Percentiles rank a stretch among this genome's conserved stretches.
Evolutionary conservation across 2,797 vertebrate genomes (phyloP).

Genomic region (Bradypodion ventrale): DNA sequence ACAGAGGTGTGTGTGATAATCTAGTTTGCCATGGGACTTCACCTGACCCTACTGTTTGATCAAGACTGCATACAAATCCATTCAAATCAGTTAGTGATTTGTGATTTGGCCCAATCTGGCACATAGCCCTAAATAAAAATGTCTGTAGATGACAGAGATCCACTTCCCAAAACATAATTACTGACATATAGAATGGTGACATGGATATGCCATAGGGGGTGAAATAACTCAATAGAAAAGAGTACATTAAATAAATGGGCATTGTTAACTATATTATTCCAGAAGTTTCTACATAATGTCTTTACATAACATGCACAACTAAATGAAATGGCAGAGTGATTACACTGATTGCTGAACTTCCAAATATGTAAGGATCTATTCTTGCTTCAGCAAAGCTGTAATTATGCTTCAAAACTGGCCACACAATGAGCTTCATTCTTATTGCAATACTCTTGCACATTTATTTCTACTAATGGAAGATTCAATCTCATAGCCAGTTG

Average conservation of each 20-base stretch:
- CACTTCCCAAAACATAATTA: constrained; percentile 13
- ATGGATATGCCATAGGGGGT: constrained; percentile 39
- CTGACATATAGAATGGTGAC: constrained; percentile 26
- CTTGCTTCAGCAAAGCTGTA: constrained; percentile 68
- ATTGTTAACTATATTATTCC: constrained; percentile 66
- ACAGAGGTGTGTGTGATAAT: no score
- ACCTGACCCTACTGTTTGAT: no score
- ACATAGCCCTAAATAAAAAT: no score
- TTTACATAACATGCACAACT: constrained; percentile 57
- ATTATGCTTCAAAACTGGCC: constrained; percentile 66
- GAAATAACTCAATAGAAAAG: constrained; percentile 47
- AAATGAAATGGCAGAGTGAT: constrained; percentile 72
- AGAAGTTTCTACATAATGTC: constrained; percentile 56
- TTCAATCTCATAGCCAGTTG: constrained; percentile 5
- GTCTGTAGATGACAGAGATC: not conserved
- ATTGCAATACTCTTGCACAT: constrained; percentile 51
- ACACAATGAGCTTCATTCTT: constrained; percentile 41
- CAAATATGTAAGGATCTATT: constrained; percentile 67
- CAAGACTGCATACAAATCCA: no score
- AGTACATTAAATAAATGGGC: constrained; percentile 59
- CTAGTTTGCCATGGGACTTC: no score
- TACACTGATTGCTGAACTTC: constrained; percentile 70
- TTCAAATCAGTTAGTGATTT: no score
- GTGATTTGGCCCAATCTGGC: no score
- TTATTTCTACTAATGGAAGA: constrained; percentile 35